A percentile compares a stretch with the other conserved stretches of the same genome.
Conservation (phyloP, 1,140 invertebrate genomes). For the Neodiprion virginianus region DNA sequence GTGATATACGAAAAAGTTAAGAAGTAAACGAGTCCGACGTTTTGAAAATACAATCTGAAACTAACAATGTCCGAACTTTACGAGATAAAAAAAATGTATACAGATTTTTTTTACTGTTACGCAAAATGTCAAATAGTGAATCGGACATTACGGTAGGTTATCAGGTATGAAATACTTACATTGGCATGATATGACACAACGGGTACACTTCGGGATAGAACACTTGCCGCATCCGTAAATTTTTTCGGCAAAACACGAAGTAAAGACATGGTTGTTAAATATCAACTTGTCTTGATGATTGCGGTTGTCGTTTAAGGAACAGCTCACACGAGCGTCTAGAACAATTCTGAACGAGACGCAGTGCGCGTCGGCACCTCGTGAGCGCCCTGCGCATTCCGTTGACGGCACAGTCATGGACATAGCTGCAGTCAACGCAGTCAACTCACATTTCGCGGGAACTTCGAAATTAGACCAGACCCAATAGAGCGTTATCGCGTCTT, state of each 20-base stretch:
- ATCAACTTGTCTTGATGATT: background rate
- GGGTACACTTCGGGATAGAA: slow-evolving; percentile 49
- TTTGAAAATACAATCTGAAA: slow-evolving; percentile 10
- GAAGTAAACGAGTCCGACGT: slow-evolving; percentile 16
- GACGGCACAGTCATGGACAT: no score
- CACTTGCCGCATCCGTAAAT: slow-evolving; percentile 43
- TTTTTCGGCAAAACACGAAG: slow-evolving; percentile 45
- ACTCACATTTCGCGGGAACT: background rate
- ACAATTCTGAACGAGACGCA: background rate
- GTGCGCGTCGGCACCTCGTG: background rate
- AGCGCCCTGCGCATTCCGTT: no score
- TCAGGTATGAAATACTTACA: slow-evolving; percentile 44
- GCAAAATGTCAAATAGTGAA: slow-evolving; percentile 24
- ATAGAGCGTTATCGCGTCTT: no score
- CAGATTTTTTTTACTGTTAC: background rate
- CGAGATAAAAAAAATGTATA: slow-evolving; percentile 13
- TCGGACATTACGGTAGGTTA: background rate
- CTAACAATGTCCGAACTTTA: slow-evolving; percentile 10
- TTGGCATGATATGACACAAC: slow-evolving; percentile 58
- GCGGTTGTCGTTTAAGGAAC: background rate
- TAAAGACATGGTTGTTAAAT: slow-evolving; percentile 48
- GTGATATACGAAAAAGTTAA: slow-evolving; percentile 8
- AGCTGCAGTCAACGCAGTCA: background rate
- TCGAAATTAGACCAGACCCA: no score
- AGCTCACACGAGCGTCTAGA: background rate